Evolutionary conservation across 2,888 invertebrate genomes (phyloP).

Genomic region (Agrochola circellaris): DNA sequence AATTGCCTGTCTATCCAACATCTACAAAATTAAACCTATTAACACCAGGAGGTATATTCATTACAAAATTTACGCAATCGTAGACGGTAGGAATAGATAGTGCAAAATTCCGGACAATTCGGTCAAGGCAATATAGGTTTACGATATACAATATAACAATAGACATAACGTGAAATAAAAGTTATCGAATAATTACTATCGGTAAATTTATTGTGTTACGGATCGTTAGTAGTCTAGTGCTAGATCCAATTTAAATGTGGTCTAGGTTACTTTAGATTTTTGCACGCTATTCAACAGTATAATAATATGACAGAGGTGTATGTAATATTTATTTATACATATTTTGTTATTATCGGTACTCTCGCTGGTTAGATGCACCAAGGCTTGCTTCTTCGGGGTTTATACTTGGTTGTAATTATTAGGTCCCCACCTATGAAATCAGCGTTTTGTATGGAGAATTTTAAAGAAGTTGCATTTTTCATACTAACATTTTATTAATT

Average conservation of each 20-base stretch:
- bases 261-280: conserved; percentile 27
- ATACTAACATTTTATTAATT: too few relatives aligned
- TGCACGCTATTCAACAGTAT: conserved; percentile 15
- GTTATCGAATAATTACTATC: conserved; percentile 57
- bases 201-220: conserved; percentile 52
- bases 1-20: conserved; percentile 3
- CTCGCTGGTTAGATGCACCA: too few relatives aligned
- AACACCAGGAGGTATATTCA: conserved; percentile 25
- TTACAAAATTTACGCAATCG: conserved; percentile 42
- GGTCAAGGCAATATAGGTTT: conserved; percentile 65
- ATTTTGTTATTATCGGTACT: too few relatives aligned
- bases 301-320: neutral
- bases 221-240: conserved; percentile 30
- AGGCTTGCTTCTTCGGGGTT: too few relatives aligned
- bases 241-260: conserved; percentile 19
- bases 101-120: conserved; percentile 49
- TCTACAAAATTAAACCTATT: conserved; percentile 8
- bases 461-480: too few relatives aligned
- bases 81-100: conserved; percentile 48
- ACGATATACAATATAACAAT: conserved; percentile 22
- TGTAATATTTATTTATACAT: too few relatives aligned
- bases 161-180: conserved; percentile 48
- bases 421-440: too few relatives aligned
- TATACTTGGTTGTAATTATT: too few relatives aligned
- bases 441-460: too few relatives aligned